These are phyloP conservation scores for Centropus unirufus DNA, from an alignment of 2,113 vertebrate species.

Conservation along the genomic window DNA sequence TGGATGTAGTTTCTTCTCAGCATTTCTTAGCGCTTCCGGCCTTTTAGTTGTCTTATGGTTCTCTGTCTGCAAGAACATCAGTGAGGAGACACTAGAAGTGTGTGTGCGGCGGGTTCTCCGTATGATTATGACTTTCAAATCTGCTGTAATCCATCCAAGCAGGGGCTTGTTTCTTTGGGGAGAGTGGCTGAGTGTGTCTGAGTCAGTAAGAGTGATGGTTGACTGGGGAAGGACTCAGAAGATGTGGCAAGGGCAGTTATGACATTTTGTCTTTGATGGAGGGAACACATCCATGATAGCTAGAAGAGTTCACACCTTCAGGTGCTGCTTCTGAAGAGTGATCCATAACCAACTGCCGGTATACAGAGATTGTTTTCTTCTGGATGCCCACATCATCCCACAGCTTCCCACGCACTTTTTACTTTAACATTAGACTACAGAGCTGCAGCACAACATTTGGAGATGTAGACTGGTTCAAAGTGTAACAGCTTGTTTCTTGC, in stretches of 20 bases:
- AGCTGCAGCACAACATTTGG: background rate
- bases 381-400: background rate
- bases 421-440: background rate
- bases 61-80: background rate
- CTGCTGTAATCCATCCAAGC: background rate
- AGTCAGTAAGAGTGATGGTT: background rate
- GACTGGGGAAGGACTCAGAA: background rate
- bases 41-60: background rate
- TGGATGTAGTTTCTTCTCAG: background rate
- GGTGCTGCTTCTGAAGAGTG: background rate
- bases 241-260: background rate
- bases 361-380: background rate
- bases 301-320: background rate
- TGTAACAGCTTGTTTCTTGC: background rate
- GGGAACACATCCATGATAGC: background rate
- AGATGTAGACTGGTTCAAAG: background rate
- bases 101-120: background rate
- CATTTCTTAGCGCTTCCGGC: background rate
- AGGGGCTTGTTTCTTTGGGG: background rate
- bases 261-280: background rate
- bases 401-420: background rate
- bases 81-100: background rate
- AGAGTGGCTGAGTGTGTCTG: accelerated
- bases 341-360: background rate
- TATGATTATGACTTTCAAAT: background rate